Percentiles rank a stretch among this genome's conserved stretches.
Conservation (phyloP, 1,140 invertebrate genomes). For the Plectrocnemia conspersa region DNA sequence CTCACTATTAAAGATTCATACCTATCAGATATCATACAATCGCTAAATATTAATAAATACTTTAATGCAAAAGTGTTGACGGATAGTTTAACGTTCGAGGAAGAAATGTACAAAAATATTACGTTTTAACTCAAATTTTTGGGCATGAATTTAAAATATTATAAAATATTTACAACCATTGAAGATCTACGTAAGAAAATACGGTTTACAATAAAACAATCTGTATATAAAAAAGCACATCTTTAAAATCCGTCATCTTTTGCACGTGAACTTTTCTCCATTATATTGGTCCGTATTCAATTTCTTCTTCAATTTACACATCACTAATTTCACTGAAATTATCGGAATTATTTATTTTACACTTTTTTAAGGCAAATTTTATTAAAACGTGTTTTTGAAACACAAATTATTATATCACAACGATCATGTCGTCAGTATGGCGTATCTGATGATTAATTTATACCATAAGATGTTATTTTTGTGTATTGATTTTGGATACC, state of each 20-base stretch:
- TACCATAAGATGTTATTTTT: conserved; percentile 15
- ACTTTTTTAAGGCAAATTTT: not conserved
- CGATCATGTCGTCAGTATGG: not conserved
- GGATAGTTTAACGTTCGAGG: not conserved
- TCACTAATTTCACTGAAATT: too few species aligned
- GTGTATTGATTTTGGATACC: conserved; percentile 13
- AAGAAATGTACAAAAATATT: too few species aligned
- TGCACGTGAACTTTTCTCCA: too few species aligned
- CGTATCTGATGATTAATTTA: not conserved
- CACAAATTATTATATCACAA: not conserved
- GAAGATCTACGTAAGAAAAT: too few species aligned
- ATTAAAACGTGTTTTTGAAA: not conserved
- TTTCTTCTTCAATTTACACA: too few species aligned
- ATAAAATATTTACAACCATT: too few species aligned
- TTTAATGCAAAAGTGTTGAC: not conserved
- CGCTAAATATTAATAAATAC: not conserved
- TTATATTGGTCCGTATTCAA: too few species aligned
- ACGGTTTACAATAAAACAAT: too few species aligned
- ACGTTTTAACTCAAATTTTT: too few species aligned
- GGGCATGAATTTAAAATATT: too few species aligned
- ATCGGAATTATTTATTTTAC: not conserved
- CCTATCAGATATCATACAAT: not conserved
- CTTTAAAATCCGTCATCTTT: too few species aligned
- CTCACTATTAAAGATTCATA: conserved; percentile 1
- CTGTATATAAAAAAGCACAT: too few species aligned